Percentiles rank a stretch among this genome's conserved stretches.
phyloP scores from a whole-genome alignment of 2,888 invertebrate species.

The Eudasyphora cyanicolor region DNA sequence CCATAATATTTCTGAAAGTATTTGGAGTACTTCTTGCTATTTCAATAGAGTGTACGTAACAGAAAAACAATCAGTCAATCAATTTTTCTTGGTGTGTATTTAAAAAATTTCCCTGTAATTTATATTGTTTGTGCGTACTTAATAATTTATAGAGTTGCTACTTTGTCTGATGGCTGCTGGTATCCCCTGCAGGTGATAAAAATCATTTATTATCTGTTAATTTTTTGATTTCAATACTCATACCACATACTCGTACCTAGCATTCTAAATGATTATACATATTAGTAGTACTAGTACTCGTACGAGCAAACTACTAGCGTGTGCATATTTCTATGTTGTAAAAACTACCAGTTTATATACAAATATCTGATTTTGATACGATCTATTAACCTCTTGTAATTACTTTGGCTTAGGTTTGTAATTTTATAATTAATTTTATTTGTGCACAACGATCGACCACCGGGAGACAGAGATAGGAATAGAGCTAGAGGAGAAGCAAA shows the following conservation, averaged over 20 bases:
- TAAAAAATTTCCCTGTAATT: no score
- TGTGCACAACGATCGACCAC: not conserved
- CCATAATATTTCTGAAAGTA: no score
- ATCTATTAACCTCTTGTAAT: conserved; percentile 61
- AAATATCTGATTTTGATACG: conserved; percentile 37
- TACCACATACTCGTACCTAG: no score
- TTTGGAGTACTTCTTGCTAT: no score
- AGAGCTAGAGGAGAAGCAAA: no score
- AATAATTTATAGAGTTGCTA: not conserved
- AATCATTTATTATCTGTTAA: conserved; percentile 50
- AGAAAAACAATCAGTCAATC: no score
- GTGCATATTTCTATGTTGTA: conserved; percentile 12
- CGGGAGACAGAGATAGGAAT: not conserved
- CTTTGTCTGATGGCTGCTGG: not conserved
- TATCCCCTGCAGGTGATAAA: conserved; percentile 51
- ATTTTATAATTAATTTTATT: conserved; percentile 60
- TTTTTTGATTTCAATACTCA: conserved; percentile 24
- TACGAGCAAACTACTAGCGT: not conserved
- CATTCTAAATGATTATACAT: not conserved
- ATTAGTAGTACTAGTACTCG: no score
- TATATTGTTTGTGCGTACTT: conserved; percentile 2
- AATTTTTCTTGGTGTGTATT: no score
- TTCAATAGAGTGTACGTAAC: no score
- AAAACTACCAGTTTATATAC: no score
- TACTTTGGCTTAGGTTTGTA: conserved; percentile 51